Conservation (phyloP, 2,888 invertebrate genomes). For the Nomada fabriciana region DNA sequence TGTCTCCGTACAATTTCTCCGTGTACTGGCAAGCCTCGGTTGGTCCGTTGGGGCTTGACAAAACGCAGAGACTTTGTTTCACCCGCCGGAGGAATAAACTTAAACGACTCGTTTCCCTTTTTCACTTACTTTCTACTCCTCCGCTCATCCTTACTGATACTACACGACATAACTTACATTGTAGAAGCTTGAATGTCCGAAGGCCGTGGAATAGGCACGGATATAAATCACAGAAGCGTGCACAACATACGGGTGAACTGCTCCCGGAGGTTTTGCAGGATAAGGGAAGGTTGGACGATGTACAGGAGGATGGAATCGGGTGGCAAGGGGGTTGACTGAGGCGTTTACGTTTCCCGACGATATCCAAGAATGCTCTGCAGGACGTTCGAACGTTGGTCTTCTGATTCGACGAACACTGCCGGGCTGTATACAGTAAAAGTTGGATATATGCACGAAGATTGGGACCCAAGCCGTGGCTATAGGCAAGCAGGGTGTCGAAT, state of each 20-base stretch:
- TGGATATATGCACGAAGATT: too few relatives aligned
- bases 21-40: too few relatives aligned
- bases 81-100: constrained; percentile 44
- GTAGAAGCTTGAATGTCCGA: constrained; percentile 16
- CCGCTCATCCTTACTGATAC: constrained; percentile 14
- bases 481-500: too few relatives aligned
- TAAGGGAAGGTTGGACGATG: constrained; percentile 22
- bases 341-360: constrained; percentile 25
- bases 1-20: too few relatives aligned
- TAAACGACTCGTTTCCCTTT: constrained; percentile 14
- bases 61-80: constrained; percentile 35
- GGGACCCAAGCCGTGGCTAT: too few relatives aligned
- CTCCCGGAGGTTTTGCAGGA: constrained; percentile 39
- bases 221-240: constrained; percentile 37
- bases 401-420: constrained; percentile 19
- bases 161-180: constrained; percentile 37
- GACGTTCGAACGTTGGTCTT: constrained; percentile 15
- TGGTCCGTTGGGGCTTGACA: neutral
- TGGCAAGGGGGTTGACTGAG: neutral
- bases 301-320: constrained; percentile 11
- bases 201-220: constrained; percentile 4
- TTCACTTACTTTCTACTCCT: constrained; percentile 15
- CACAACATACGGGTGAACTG: constrained; percentile 33
- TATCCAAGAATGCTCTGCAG: constrained; percentile 6
- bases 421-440: too few relatives aligned